These are phyloP conservation scores for Cryptotis parvus DNA, from an alignment of 2,113 vertebrate genomes.

Conservation along the genomic window DNA sequence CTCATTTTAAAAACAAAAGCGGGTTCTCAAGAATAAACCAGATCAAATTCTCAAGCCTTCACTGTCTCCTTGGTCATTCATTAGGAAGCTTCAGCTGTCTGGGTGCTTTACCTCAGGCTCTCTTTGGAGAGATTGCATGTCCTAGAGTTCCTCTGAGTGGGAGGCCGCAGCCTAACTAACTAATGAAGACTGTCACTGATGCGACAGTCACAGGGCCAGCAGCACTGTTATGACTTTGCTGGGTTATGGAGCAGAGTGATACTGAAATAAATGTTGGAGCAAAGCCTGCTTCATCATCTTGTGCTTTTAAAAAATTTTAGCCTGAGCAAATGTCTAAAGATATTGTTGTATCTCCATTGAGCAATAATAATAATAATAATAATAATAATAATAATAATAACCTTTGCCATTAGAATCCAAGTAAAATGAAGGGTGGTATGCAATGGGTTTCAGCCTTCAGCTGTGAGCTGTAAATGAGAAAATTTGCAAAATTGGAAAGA, in stretches of 20 bases:
- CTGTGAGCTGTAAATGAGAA: background rate
- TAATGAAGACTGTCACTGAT: conserved; percentile 66
- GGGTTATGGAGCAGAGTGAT: background rate
- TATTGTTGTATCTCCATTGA: background rate
- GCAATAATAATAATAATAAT: background rate
- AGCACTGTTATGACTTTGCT: background rate
- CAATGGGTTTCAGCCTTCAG: background rate
- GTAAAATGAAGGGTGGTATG: background rate
- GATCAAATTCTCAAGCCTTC: background rate
- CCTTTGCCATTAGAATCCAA: background rate
- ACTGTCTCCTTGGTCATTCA: conserved; percentile 17
- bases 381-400: background rate
- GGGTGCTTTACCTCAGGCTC: conserved; percentile 44
- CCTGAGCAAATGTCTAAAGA: background rate
- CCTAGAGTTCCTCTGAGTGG: conserved; percentile 44
- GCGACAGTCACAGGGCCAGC: background rate
- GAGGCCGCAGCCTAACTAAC: conserved; percentile 56
- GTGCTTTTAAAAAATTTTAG: background rate
- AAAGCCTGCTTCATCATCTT: background rate
- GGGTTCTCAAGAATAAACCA: background rate
- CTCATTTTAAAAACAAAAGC: conserved; percentile 46
- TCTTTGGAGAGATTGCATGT: conserved; percentile 71
- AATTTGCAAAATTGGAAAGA: background rate
- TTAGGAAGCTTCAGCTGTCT: conserved; percentile 68
- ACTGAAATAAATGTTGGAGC: background rate